Evolutionary conservation across 2,888 invertebrate species (phyloP), one percentile per base, ranked within the genome.

Genomic region (Elegia similella): DNA sequence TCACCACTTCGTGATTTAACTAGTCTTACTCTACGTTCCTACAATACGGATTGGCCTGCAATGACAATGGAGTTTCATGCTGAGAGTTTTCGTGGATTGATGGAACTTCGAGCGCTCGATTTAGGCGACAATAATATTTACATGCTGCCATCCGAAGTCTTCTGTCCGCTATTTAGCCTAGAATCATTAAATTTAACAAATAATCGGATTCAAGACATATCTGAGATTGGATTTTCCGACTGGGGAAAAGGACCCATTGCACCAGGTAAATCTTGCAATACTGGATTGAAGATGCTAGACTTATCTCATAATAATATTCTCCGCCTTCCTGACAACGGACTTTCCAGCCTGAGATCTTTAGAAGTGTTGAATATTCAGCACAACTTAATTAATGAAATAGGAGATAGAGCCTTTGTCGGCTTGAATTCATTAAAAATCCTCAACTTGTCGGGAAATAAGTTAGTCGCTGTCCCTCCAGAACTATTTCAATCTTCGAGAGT

Each of bases 401-500:
- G 94, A 46, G 96, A 96, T 78, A 92, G 95, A 68, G 95, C 96
- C 53, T 94, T 97, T 66, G 93, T 93, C 61, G 95, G 95, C 63
- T 86, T 97, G 67, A 92, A 88, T 67, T 92, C 94, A 64, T 88
- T 97, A 70, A 93, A 93, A 77, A 93, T 94, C 69, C 87, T 97
- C 52, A 96, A 97, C 87, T 88, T 97, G 78, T 95, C 96, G 10
- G 95, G 95, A 78, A 97, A 97, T 89, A 93, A 94, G 75, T 92
- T 97, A 73, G 94, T 94, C 53, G 95, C 95, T 47, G 92, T 97
- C 68, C 96, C 97, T 53, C 95, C 96, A 16, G 95, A 95, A 83
- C 83, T 96, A 69, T 96, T 97, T 83, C 93, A 94, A 79, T 94
- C 94, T 65, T 94, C 95, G 47, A 92, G 93, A 69, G 94, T 95